phyloP scores from a whole-genome alignment of 2,888 invertebrate genomes.

The Pristionchus mayeri region DNA sequence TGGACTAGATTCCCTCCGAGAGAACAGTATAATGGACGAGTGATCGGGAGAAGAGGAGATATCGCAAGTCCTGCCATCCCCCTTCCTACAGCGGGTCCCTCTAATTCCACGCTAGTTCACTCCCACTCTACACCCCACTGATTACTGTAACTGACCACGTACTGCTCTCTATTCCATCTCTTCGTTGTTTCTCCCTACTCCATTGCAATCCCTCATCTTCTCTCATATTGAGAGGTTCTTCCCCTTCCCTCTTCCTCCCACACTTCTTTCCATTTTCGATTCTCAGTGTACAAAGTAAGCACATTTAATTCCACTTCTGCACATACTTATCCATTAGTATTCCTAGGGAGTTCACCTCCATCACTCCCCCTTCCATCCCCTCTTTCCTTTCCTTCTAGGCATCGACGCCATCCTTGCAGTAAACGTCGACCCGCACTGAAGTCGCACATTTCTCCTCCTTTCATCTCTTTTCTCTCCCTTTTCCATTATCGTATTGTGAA shows the following conservation, averaged over 20 bases:
- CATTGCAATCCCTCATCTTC: not conserved
- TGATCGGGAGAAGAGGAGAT: not conserved
- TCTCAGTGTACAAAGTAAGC: not conserved
- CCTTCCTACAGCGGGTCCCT: not conserved
- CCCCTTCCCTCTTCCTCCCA: not conserved
- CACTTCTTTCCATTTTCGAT: not conserved
- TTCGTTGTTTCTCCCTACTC: not conserved
- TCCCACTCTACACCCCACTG: not conserved
- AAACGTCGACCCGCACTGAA: not conserved
- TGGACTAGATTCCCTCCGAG: slow-evolving; percentile 44
- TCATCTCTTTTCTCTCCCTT: not conserved
- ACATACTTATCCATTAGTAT: not conserved
- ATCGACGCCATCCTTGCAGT: not conserved
- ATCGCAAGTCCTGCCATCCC: not conserved
- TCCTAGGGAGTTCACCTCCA: not conserved
- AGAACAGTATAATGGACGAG: slow-evolving; percentile 37
- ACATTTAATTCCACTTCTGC: not conserved
- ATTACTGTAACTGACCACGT: not conserved
- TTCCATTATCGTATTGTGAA: not conserved
- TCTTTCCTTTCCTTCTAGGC: not conserved
- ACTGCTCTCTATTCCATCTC: not conserved
- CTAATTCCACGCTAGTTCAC: not conserved
- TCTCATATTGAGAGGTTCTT: slow-evolving; percentile 5
- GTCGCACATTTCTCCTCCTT: slow-evolving; percentile 1
- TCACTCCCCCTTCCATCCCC: not conserved